Percentiles rank a stretch among this genome's conserved stretches.
These are phyloP conservation scores for Thinocorus orbignyianus DNA, from an alignment of 2,113 vertebrate species.

Conservation along the genomic window DNA sequence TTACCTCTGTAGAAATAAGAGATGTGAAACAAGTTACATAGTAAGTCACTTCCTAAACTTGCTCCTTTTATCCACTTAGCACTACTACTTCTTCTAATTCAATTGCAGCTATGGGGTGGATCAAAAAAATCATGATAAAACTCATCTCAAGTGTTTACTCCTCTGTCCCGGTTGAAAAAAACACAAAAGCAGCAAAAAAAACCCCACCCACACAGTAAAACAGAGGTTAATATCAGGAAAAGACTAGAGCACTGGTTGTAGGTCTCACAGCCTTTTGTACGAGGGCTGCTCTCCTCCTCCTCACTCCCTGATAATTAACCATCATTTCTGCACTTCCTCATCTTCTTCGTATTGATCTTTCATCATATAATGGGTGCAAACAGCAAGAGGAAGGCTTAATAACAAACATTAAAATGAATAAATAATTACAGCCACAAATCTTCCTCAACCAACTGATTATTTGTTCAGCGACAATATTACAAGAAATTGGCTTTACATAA, in stretches of 20 bases:
- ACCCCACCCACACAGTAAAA: background rate
- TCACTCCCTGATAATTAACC: constrained; percentile 59
- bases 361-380: constrained; percentile 71
- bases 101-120: background rate
- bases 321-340: constrained; percentile 64
- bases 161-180: background rate
- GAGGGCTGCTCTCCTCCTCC: background rate
- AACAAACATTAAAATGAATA: constrained; percentile 78
- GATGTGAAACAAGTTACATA: background rate
- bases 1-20: background rate
- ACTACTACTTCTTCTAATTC: background rate
- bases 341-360: constrained; percentile 76
- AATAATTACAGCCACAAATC: constrained; percentile 78
- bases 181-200: background rate
- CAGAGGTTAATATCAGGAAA: background rate
- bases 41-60: background rate
- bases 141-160: background rate
- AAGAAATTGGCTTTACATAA: constrained; percentile 72
- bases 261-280: background rate
- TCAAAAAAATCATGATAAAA: background rate
- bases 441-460: constrained; percentile 71
- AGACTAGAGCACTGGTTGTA: background rate
- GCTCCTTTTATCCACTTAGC: background rate
- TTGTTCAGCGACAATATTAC: constrained; percentile 74
- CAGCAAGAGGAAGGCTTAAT: constrained; percentile 72